Base-by-base conservation (phyloP, 2,113 vertebrate genomes). In the Oxyruncus cristatus region DNA sequence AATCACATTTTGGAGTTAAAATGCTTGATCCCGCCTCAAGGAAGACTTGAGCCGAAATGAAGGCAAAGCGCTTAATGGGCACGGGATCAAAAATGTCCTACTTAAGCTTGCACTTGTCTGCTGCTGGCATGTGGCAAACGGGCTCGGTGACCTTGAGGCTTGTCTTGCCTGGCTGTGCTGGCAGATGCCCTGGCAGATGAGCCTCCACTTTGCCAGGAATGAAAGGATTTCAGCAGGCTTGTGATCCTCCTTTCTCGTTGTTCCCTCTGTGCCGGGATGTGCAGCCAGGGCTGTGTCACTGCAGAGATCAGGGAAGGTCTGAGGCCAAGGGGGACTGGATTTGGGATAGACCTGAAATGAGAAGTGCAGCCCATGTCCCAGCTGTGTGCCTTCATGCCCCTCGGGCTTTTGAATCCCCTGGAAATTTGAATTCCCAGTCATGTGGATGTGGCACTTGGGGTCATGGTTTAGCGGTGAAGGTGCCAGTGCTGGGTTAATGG, bases 81-180 rank as follows among this genome's bases (percentile, higher is more conserved):
- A 0, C 20, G 63, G 33, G 85, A 61, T 85, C 62, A 53, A 72
- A 78, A 63, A 14, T 2, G 32, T 62, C 88, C 78, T 49, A 0
- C 58, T 93, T 61, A 4, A 90, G 82, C 78, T 83, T 5, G 47
- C 70, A 5, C 85, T 85, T 75, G 37, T n/a, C 39, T 37, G 87
- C 56, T 72, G 49, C 74, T 75, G 90, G 88, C 49, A 7, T 27
- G 49, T 85, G 85, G 61, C 73, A 67, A 15, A 62, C 2, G 11
- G 62, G 70, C 95, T 59, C 0, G 6, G 82, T 97, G 93, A 96
- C 94, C 96, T 95, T 95, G 93, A 87, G 80, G 44, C 86, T 92
- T 30, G 27, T 83, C 82, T 82, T 65, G 81, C 88, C 91, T 62
- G 78, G 39, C 87, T 55, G 90, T n/a, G 41, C 59, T 78, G 85